phyloP scores from a whole-genome alignment of 2,888 invertebrate genomes.

The Leucophora obtusa region DNA sequence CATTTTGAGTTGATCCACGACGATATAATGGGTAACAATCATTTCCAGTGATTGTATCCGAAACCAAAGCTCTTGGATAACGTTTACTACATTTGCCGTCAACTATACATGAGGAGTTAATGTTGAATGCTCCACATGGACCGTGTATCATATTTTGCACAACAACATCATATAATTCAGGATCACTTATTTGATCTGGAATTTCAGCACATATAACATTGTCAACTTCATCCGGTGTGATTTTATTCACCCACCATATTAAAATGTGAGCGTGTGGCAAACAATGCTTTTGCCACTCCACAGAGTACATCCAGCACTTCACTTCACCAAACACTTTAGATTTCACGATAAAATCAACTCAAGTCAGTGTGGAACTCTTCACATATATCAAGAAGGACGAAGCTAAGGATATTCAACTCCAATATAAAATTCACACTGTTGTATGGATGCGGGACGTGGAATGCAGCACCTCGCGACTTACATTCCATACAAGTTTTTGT shows the following conservation, averaged over 20 bases:
- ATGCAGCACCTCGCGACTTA: too few species aligned
- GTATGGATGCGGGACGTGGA: too few species aligned
- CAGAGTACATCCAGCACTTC: not conserved
- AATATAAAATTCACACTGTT: too few species aligned
- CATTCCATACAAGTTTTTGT: too few species aligned
- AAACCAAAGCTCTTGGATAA: slow-evolving; percentile 44
- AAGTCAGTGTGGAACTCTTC: too few species aligned
- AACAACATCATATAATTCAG: slow-evolving; percentile 1
- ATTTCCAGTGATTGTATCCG: slow-evolving; percentile 51
- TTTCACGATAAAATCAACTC: too few species aligned
- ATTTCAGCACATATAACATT: not conserved
- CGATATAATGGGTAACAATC: slow-evolving; percentile 70
- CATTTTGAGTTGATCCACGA: not conserved
- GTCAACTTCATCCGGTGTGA: not conserved
- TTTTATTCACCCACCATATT: not conserved
- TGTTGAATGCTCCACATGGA: slow-evolving; percentile 7
- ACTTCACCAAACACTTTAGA: too few species aligned
- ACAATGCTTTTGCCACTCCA: not conserved
- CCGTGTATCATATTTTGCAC: slow-evolving; percentile 23
- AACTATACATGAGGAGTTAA: slow-evolving; percentile 2
- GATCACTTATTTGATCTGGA: not conserved
- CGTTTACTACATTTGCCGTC: slow-evolving; percentile 49
- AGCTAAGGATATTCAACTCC: too few species aligned
- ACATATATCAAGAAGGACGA: too few species aligned
- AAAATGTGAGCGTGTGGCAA: slow-evolving; percentile 29